phyloP scores from a whole-genome alignment of 53 echinoderm and acorn worm genomes.

The Mesocentrotus franciscanus region DNA sequence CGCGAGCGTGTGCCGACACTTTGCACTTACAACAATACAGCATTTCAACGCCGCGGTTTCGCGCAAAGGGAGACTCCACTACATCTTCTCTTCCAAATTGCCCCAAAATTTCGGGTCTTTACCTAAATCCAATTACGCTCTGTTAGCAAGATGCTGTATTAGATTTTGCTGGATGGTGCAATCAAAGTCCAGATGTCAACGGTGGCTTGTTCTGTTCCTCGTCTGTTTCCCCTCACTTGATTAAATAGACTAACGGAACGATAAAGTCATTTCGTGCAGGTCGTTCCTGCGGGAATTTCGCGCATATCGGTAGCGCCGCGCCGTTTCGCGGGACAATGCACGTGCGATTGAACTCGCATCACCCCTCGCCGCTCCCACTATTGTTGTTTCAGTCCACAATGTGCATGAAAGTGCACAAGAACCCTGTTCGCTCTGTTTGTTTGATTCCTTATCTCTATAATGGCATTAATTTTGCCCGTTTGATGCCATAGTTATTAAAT shows the following conservation, averaged over 20 bases:
- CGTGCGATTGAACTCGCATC: constrained; percentile 51
- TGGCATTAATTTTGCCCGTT: constrained; percentile 45
- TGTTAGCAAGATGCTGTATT: constrained; percentile 58
- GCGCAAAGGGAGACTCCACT: constrained; percentile 39
- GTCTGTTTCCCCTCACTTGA: constrained; percentile 38
- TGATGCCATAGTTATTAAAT: constrained; percentile 48
- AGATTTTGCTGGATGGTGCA: constrained; percentile 55
- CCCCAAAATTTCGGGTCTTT: constrained; percentile 48
- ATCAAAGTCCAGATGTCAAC: constrained; percentile 64
- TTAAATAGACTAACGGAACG: constrained; percentile 63
- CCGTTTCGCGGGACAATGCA: constrained; percentile 23
- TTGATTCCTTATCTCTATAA: constrained; percentile 53
- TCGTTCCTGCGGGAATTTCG: constrained; percentile 53
- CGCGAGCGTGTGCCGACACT: constrained; percentile 29
- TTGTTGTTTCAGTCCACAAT: constrained; percentile 50
- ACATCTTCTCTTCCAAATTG: constrained; percentile 55
- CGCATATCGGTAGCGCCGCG: constrained; percentile 54
- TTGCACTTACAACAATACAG: constrained; percentile 27
- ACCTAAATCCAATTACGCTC: constrained; percentile 59
- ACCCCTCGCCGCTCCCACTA: not conserved
- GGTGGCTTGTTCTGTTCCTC: not conserved
- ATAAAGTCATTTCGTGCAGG: constrained; percentile 49
- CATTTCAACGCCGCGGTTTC: not conserved
- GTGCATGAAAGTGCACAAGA: constrained; percentile 52
- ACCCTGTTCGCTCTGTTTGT: not conserved